Percentiles rank a stretch among this genome's conserved stretches.
phyloP scores from a whole-genome alignment of 92 coral and sea anemone species.

The Epizoanthus rinbou region DNA sequence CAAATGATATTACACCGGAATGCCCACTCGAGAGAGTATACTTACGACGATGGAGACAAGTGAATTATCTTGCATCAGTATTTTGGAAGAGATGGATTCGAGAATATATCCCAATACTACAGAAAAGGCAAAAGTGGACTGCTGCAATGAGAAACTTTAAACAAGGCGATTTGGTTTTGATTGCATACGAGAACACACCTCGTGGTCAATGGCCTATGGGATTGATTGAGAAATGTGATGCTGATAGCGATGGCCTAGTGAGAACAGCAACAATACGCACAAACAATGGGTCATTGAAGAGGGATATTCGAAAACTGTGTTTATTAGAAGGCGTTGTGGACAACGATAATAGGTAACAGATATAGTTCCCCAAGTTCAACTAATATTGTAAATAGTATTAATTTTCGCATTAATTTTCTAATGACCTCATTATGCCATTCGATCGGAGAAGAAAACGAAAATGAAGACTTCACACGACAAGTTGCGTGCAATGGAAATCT shows the following conservation, averaged over 20 bases:
- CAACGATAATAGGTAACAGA: no score
- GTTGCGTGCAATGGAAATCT: no score
- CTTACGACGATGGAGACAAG: conserved; percentile 19
- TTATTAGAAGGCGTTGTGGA: conserved; percentile 5
- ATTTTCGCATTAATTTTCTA: no score
- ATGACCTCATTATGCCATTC: no score
- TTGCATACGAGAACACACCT: not conserved
- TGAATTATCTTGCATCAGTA: conserved; percentile 30
- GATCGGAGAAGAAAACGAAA: no score
- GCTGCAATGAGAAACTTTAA: conserved; percentile 9
- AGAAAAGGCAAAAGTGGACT: conserved; percentile 17
- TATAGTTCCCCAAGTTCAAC: no score
- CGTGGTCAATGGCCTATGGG: conserved; percentile 32
- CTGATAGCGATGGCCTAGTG: conserved; percentile 5
- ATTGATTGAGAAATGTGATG: not conserved
- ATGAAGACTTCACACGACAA: no score
- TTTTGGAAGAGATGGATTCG: no score
- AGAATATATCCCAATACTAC: conserved; percentile 9
- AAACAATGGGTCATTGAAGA: not conserved
- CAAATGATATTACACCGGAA: conserved; percentile 5
- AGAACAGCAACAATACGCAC: not conserved
- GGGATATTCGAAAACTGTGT: conserved; percentile 30
- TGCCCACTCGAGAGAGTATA: not conserved
- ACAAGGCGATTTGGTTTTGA: conserved; percentile 20
- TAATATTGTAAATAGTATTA: no score